Evolutionary conservation across 1,140 invertebrate genomes (phyloP).

Genomic region (Drosophila pectinifera): DNA sequence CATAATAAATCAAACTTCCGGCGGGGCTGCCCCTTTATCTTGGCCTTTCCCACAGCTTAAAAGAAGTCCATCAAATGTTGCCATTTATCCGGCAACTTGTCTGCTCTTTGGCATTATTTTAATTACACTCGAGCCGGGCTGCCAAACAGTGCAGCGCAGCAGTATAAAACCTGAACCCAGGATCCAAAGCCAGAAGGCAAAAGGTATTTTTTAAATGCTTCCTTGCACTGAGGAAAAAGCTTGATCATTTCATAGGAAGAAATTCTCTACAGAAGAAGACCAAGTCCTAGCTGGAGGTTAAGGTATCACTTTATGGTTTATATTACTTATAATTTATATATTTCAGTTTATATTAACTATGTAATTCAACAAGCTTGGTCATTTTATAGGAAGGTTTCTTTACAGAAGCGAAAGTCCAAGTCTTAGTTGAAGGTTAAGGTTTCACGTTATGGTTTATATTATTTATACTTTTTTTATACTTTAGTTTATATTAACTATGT

Average conservation of each 20-base stretch:
- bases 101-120: conserved; percentile 71
- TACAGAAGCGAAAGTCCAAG: background rate
- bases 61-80: conserved; percentile 57
- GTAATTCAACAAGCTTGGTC: background rate
- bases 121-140: conserved; percentile 65
- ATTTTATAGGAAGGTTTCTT: background rate
- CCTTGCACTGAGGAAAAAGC: conserved; percentile 1
- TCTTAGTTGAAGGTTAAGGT: too few relatives aligned
- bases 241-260: background rate
- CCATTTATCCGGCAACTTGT: conserved; percentile 60
- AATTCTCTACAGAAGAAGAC: background rate
- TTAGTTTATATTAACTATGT: too few relatives aligned
- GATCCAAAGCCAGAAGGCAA: conserved; percentile 23
- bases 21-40: conserved; percentile 33
- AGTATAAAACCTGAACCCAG: conserved; percentile 34
- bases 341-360: background rate
- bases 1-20: conserved; percentile 78
- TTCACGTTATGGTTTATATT: too few relatives aligned
- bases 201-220: conserved; percentile 75
- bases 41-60: conserved; percentile 18
- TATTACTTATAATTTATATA: background rate
- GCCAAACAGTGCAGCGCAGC: conserved; percentile 27
- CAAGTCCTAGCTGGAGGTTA: too few relatives aligned
- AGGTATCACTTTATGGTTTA: too few relatives aligned
- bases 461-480: background rate